Percentiles rank a stretch among this genome's conserved stretches.
These are phyloP conservation scores for Eupeodes latifasciatus DNA, from an alignment of 2,888 invertebrate species.

Conservation along the genomic window DNA sequence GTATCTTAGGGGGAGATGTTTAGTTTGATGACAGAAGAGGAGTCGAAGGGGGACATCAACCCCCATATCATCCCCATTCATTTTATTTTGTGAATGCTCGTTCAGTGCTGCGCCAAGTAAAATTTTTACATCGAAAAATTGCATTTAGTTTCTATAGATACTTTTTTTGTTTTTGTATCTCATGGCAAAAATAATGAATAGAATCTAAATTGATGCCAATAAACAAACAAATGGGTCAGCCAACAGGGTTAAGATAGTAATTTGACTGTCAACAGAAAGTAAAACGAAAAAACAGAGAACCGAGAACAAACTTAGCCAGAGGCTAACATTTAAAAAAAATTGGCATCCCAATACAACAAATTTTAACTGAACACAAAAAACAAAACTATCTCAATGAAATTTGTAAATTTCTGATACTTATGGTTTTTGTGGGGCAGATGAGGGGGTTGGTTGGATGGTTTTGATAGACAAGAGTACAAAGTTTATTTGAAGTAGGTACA, in stretches of 20 bases:
- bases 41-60: not conserved
- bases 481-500: conserved; percentile 10
- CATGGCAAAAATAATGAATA: conserved; percentile 71
- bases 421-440: not conserved
- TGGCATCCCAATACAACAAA: conserved; percentile 38
- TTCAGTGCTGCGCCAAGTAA: conserved; percentile 13
- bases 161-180: conserved; percentile 6
- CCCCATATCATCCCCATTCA: conserved; percentile 7
- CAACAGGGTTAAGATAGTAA: conserved; percentile 76
- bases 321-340: not conserved
- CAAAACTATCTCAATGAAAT: conserved; percentile 10
- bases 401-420: not conserved
- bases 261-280: conserved; percentile 67
- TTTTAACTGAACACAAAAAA: not conserved
- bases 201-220: conserved; percentile 75
- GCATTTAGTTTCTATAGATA: conserved; percentile 6
- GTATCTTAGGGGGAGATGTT: not conserved
- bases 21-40: conserved; percentile 32
- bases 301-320: not conserved
- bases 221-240: conserved; percentile 76
- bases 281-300: conserved; percentile 10
- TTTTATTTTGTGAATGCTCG: conserved; percentile 9
- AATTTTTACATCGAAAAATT: conserved; percentile 2
- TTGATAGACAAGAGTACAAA: conserved; percentile 11
- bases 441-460: no score